phyloP scores from a whole-genome alignment of 1,140 invertebrate genomes.

The Propsilocerus akamusi region DNA sequence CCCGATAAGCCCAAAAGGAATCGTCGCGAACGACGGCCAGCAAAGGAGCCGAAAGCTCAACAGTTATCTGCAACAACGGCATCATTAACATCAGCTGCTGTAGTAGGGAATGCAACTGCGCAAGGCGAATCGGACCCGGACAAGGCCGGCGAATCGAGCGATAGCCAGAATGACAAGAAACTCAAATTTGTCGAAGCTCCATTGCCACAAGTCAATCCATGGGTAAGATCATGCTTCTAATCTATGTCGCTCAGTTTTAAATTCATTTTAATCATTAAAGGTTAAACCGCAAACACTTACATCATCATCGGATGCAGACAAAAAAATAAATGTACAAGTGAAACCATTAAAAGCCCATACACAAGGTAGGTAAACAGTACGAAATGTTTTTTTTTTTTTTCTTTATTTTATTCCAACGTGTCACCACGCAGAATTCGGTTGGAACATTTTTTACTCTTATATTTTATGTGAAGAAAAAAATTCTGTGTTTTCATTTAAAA shows the following conservation, averaged over 20 bases:
- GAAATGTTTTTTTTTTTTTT: neutral
- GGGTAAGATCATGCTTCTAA: constrained; percentile 25
- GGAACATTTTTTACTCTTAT: no score
- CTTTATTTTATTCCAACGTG: neutral
- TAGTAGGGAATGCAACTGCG: no score
- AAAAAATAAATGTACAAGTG: neutral
- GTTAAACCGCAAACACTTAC: constrained; percentile 1
- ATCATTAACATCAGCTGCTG: no score
- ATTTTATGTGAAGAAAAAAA: no score
- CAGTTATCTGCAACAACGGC: constrained; percentile 11
- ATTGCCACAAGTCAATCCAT: constrained; percentile 36
- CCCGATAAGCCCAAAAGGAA: neutral
- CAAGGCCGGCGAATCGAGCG: constrained; percentile 12
- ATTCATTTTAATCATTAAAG: neutral
- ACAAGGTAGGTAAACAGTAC: neutral
- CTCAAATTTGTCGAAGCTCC: constrained; percentile 37
- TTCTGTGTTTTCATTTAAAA: no score
- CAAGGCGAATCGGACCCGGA: constrained; percentile 15
- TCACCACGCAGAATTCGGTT: neutral
- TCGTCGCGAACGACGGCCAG: neutral
- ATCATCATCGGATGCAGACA: constrained; percentile 2
- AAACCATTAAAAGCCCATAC: neutral
- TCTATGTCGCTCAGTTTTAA: neutral
- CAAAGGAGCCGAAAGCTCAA: neutral
- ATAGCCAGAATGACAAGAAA: constrained; percentile 13